Evolutionary conservation across 2,888 invertebrate species (phyloP).

Genomic region (Tenthredo amoena): DNA sequence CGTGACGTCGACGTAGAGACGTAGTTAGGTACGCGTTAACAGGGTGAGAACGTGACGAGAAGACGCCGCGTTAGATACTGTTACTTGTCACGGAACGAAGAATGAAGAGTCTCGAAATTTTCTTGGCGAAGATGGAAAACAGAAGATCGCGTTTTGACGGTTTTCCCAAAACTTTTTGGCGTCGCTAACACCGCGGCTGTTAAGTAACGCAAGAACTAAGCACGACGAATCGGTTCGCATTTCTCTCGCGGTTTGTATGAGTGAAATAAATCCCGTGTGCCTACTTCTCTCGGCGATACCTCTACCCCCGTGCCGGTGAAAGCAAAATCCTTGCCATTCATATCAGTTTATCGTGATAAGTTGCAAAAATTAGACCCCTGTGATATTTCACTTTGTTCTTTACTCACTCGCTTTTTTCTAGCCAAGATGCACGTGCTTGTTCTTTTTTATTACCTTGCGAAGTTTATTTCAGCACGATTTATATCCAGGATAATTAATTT

Average conservation of each 20-base stretch:
- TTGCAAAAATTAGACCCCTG: constrained; percentile 25
- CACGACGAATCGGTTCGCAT: constrained; percentile 68
- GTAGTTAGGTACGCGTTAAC: neutral
- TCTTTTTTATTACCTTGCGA: neutral
- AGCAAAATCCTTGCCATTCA: constrained; percentile 4
- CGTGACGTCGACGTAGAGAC: neutral
- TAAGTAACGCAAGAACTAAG: constrained; percentile 58
- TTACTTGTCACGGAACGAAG: neutral
- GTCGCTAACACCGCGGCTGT: neutral
- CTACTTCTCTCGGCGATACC: neutral
- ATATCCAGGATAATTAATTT: neutral
- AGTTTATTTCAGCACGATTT: neutral
- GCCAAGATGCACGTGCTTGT: neutral
- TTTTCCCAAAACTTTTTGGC: neutral
- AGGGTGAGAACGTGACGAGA: neutral
- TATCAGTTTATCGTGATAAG: constrained; percentile 30
- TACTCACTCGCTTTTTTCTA: neutral
- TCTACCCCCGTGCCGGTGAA: neutral
- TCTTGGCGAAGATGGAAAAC: neutral
- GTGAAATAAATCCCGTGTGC: constrained; percentile 66
- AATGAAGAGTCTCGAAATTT: neutral
- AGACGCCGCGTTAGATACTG: neutral
- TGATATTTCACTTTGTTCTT: constrained; percentile 12
- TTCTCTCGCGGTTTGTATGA: constrained; percentile 65
- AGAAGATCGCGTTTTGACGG: neutral